Evolutionary conservation across 1,140 invertebrate genomes (phyloP).

Genomic region (Zelostemma sp.): DNA sequence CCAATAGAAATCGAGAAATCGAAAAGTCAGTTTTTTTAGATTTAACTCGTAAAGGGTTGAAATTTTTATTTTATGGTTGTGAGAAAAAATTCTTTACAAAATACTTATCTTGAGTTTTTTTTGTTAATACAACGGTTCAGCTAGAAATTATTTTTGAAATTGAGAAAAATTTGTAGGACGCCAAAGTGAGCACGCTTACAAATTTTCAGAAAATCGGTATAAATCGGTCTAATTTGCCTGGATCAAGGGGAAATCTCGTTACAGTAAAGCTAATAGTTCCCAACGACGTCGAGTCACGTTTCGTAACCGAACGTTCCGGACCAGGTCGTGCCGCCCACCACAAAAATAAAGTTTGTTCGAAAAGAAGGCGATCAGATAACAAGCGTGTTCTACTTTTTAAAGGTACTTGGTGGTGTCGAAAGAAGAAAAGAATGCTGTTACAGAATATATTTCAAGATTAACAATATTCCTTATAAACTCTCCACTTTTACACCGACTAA

Average conservation of each 20-base stretch:
- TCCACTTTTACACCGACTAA: not conserved
- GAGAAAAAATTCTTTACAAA: not conserved
- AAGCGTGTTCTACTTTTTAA: constrained; percentile 22
- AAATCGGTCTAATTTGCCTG: not conserved
- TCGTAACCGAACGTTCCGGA: constrained; percentile 20
- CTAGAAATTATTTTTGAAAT: too few relatives aligned
- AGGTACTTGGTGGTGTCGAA: not conserved
- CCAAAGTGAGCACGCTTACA: too few relatives aligned
- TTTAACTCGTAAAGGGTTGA: too few relatives aligned
- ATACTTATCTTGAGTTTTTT: too few relatives aligned
- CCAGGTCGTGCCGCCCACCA: constrained; percentile 37
- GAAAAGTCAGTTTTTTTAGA: too few relatives aligned
- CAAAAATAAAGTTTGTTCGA: constrained; percentile 35
- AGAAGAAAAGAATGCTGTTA: too few relatives aligned
- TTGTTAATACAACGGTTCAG: too few relatives aligned
- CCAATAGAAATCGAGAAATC: too few relatives aligned
- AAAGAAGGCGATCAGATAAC: constrained; percentile 35
- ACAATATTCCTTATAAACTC: not conserved
- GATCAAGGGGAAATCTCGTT: constrained; percentile 5
- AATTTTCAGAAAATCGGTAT: not conserved
- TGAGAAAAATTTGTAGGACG: too few relatives aligned
- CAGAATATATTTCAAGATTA: too few relatives aligned
- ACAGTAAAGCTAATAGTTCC: constrained; percentile 19
- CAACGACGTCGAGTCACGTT: constrained; percentile 4
- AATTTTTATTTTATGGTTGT: too few relatives aligned